phyloP scores from a whole-genome alignment of 1,140 invertebrate genomes.

The Neotoxoptera formosana region DNA sequence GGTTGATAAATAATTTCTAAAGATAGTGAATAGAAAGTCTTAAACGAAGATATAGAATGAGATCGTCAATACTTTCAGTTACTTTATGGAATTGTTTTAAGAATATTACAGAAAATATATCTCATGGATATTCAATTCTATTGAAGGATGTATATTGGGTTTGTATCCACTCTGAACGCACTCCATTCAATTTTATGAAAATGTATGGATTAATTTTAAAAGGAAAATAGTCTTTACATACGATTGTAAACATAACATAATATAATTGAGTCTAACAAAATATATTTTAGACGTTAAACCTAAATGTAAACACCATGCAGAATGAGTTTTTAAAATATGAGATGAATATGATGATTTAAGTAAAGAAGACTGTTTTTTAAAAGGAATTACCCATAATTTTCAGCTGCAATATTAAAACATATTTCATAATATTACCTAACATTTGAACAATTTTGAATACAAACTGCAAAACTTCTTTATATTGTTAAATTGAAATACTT shows the following conservation, averaged over 20 bases:
- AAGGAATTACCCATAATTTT: no score
- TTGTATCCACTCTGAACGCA: background rate
- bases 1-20: background rate
- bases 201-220: background rate
- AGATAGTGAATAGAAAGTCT: background rate
- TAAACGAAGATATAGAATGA: background rate
- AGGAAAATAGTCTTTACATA: background rate
- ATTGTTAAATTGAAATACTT: no score
- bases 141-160: background rate
- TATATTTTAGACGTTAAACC: background rate
- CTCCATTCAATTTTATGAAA: background rate
- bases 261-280: background rate
- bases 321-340: background rate
- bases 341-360: background rate
- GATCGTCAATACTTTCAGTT: background rate
- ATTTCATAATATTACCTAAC: background rate
- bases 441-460: background rate
- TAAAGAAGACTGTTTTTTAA: background rate
- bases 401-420: no score
- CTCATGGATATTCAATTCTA: background rate
- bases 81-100: background rate
- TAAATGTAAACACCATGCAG: background rate
- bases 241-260: background rate
- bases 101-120: background rate
- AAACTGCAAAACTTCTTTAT: background rate